Base-by-base conservation (phyloP, 2,888 invertebrate genomes). In the Hyposoter dolosus region DNA sequence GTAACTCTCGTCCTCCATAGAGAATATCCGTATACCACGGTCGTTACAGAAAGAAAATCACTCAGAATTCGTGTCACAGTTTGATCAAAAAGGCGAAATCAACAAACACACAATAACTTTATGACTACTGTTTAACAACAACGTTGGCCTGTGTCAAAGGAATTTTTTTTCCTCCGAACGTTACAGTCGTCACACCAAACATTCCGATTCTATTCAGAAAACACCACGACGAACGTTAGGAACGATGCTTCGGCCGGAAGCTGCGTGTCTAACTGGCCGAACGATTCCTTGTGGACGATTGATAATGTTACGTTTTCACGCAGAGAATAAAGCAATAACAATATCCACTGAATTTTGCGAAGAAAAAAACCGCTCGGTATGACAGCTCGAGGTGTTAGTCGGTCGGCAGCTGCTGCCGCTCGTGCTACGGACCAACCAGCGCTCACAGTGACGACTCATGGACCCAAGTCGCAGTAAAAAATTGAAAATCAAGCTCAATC, bases 1-100 rank as follows among this genome's bases (percentile, higher is more conserved):
- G 82, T 82, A 85, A 63, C 76, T 79, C 43, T 88, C 86, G 74
- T 88, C 88, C 69, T 82, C 86, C 87, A 88, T 88, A 72, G 72
- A 72, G 78, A 82, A 65, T 68, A 84, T 35, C 4, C 19, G 56
- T 56, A 45, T 32, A n/a, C 12, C 32, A 40, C 19, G 28, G 7
- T 47, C 50, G 23, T 17, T 9, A 53, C 40, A 32, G 56, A 53
- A 68, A 32, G 28, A 45, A 45, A 69, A 66, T 53, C 68, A 43
- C 74, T 40, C 40, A n/a, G 72, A 72, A 40, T n/a, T 40, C n/a
- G 43, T 10, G 40, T 50, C 60, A 10, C 35, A 43, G 7, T 23
- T 47, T 45, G 5, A 56, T 45, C 1, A 35, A 35, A 65, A 43
- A 15, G 43, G 12, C 23, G 50, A 56, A 56, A 32, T 17, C 19